Conservation (phyloP, 92 coral and sea anemone species). For the Epizoanthus stellaris region DNA sequence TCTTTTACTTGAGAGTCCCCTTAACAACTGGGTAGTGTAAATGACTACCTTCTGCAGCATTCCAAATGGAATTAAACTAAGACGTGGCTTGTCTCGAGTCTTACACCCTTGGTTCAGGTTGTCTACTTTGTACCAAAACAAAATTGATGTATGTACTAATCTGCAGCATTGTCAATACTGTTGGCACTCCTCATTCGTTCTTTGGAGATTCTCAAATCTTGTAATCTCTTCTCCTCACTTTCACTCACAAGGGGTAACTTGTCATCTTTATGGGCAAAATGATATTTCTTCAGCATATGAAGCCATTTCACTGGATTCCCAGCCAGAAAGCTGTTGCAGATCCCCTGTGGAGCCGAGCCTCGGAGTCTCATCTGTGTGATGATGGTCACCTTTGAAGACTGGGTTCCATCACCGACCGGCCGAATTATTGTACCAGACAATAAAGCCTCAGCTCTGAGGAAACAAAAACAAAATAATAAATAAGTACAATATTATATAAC, state of each 20-base stretch:
- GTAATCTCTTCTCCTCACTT: conserved; percentile 18
- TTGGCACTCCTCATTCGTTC: conserved; percentile 37
- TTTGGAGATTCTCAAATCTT: conserved; percentile 32
- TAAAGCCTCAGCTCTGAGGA: conserved; percentile 82
- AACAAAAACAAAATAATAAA: neutral
- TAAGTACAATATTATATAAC: neutral
- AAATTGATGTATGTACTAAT: conserved; percentile 1
- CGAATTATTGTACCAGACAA: conserved; percentile 88
- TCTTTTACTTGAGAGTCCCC: too few relatives aligned
- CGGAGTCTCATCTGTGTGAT: conserved; percentile 88
- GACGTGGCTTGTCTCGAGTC: too few relatives aligned
- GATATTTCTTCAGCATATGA: conserved; percentile 82
- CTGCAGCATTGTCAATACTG: conserved; percentile 33
- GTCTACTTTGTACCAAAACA: neutral
- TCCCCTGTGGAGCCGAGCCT: conserved; percentile 87
- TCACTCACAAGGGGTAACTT: conserved; percentile 31
- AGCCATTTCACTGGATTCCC: conserved; percentile 84
- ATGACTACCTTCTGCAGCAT: too few relatives aligned
- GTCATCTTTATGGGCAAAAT: conserved; percentile 71
- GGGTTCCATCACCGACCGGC: conserved; percentile 89
- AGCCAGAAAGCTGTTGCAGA: conserved; percentile 87
- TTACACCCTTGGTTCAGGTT: too few relatives aligned
- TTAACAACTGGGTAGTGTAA: too few relatives aligned
- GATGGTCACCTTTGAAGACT: conserved; percentile 86
- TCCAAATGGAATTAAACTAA: too few relatives aligned